Base-by-base conservation (phyloP, 2,888 invertebrate genomes). In the Quadroppia sp. region DNA sequence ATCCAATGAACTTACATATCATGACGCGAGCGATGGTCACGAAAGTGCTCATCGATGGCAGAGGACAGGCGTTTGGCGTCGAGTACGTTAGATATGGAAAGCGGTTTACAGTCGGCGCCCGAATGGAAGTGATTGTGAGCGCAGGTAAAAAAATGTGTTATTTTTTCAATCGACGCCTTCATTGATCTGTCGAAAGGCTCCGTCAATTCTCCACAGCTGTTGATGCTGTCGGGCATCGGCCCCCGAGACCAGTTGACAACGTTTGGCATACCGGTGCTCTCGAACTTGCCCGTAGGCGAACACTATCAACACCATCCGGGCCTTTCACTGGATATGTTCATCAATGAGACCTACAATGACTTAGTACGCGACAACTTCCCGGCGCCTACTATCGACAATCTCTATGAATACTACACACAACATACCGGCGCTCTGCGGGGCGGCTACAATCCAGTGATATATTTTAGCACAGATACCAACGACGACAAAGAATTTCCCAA, bases 1-100 rank as follows among this genome's bases (percentile, higher is more conserved):
- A 73, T 32, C 67, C 73, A 25, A 48, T 70, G n/a, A 73, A 73
- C 36, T 40, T 73, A n/a, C 73, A 73, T 70, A 73, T 73, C 28
- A 20, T 73, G 25, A 69, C 56, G 20, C 42, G 28, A n/a, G 67
- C 73, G 32, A 15, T 73, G 30, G 73, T 73, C 6, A 70, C 69
- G 0, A 13, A 32, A 36, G 30, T 73, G 4, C 23, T 73, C 4
- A 70, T 73, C 25, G 28, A 15, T 6, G 20, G 70, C 17, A 7
- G 25, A 70, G 15, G n/a, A 20, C 11, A 53, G 40, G 70, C 73
- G 4, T 42, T 30, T 48, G 73, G 73, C 1, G 73, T 73, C 9
- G 30, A 73, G 42, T 73, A 70, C 30, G 13, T 11, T 20, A 30
- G 28, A 15, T 70, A 73, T 70, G 69, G 69, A 4, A 20, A 9